Evolutionary conservation across 2,113 vertebrate species (phyloP).

Genomic region (Heloderma charlesbogerti): DNA sequence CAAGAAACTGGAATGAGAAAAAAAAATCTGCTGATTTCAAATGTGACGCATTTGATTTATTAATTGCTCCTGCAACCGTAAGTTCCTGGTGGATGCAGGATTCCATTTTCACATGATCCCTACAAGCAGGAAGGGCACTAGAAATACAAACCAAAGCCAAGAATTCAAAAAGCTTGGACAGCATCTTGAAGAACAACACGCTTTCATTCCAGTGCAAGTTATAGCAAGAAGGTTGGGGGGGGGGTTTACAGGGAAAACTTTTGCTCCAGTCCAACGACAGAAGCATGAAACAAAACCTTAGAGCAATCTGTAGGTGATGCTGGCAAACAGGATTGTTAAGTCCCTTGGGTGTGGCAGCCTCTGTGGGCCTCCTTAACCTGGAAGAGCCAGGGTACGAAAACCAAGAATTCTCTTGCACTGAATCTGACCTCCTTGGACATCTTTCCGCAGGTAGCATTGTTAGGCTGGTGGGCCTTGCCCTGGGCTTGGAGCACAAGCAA

Average conservation of each 20-base stretch:
- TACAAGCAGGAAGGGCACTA: constrained; percentile 32
- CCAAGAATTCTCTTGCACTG: background rate
- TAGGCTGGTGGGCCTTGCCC: too few species aligned
- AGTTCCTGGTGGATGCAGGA: background rate
- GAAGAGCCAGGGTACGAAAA: background rate
- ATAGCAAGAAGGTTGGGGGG: background rate
- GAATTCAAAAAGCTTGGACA: background rate
- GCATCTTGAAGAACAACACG: background rate
- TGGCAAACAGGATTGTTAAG: background rate
- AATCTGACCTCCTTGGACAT: background rate
- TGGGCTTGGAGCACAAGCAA: too few species aligned
- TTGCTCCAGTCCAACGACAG: background rate
- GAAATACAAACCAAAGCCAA: background rate
- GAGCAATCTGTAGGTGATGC: background rate
- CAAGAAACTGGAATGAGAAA: constrained; percentile 42
- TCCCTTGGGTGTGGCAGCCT: background rate
- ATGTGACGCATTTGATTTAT: background rate
- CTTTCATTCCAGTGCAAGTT: background rate
- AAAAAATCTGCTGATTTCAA: constrained; percentile 19
- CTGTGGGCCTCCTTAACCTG: background rate
- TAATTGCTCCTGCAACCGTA: background rate
- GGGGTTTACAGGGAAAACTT: background rate
- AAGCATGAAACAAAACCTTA: constrained; percentile 34
- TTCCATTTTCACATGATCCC: constrained; percentile 27
- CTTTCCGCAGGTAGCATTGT: too few species aligned